Evolutionary conservation across 2,113 vertebrate genomes (phyloP).

Genomic region (Acinonyx jubatus): DNA sequence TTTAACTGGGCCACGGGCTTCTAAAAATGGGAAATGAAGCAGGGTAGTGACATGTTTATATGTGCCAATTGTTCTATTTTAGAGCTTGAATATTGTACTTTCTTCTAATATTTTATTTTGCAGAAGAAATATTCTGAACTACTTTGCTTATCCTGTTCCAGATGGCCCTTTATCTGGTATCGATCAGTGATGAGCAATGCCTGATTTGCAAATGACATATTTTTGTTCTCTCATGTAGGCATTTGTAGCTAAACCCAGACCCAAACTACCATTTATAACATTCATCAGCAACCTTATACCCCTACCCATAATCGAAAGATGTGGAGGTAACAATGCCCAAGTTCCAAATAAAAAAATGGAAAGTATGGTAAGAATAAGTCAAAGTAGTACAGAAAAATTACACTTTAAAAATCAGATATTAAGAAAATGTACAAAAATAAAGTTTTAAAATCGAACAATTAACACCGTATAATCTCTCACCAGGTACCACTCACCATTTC

Average conservation of each 20-base stretch:
- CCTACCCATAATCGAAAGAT: background rate
- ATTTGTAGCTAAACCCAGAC: background rate
- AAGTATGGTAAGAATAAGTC: background rate
- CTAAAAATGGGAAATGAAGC: conserved; percentile 37
- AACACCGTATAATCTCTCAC: background rate
- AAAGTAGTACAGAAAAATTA: background rate
- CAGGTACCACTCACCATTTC: background rate
- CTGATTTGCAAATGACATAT: background rate
- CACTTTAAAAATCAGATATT: background rate
- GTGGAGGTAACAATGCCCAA: background rate
- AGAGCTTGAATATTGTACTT: conserved; percentile 4
- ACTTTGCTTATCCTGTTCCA: background rate
- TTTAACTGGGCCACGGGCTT: conserved; percentile 49
- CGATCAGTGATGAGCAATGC: background rate
- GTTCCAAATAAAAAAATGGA: background rate
- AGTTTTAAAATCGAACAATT: background rate
- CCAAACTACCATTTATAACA: background rate
- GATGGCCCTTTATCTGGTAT: background rate
- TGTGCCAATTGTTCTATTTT: conserved; percentile 10
- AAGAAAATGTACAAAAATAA: background rate
- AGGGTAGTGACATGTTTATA: background rate
- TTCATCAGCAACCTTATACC: background rate
- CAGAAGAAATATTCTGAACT: background rate
- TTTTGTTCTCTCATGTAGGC: background rate
- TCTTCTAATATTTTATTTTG: conserved; percentile 38